Conservation (phyloP, 1,140 invertebrate species). For the Pogonomyrmex barbatus region DNA sequence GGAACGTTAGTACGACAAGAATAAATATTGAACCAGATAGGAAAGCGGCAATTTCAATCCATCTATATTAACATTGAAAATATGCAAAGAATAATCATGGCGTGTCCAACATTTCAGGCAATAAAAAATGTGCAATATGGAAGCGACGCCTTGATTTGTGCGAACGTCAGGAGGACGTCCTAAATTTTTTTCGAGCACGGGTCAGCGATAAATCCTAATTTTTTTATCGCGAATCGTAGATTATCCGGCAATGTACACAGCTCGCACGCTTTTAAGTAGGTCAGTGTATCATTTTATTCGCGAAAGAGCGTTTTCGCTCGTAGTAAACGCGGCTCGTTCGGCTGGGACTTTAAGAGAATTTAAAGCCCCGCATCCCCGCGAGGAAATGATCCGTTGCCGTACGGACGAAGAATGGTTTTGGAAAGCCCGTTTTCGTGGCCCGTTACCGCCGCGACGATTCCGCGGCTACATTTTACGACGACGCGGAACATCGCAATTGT, state of each 20-base stretch:
- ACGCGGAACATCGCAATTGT: constrained; percentile 48
- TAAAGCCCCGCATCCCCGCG: constrained; percentile 35
- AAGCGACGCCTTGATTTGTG: constrained; percentile 2
- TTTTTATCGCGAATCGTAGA: constrained; percentile 48
- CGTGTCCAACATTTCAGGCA: background rate
- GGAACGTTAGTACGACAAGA: background rate
- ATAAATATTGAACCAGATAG: constrained; percentile 5
- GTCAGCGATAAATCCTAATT: constrained; percentile 46
- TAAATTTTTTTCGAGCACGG: constrained; percentile 12
- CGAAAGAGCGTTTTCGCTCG: constrained; percentile 48
- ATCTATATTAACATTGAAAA: constrained; percentile 16
- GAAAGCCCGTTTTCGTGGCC: constrained; percentile 49
- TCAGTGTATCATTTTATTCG: constrained; percentile 60
- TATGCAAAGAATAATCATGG: background rate
- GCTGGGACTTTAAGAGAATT: constrained; percentile 52
- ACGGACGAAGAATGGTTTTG: constrained; percentile 47
- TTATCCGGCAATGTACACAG: constrained; percentile 42
- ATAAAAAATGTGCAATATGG: constrained; percentile 30
- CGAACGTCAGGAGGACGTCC: background rate
- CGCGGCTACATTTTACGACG: constrained; percentile 34
- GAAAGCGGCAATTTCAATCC: background rate
- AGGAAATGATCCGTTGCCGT: constrained; percentile 56
- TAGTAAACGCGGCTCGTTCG: constrained; percentile 42
- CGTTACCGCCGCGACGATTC: constrained; percentile 23
- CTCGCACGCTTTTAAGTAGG: constrained; percentile 48